phyloP scores from a whole-genome alignment of 2,797 vertebrate genomes.

The Acomys russatus region DNA sequence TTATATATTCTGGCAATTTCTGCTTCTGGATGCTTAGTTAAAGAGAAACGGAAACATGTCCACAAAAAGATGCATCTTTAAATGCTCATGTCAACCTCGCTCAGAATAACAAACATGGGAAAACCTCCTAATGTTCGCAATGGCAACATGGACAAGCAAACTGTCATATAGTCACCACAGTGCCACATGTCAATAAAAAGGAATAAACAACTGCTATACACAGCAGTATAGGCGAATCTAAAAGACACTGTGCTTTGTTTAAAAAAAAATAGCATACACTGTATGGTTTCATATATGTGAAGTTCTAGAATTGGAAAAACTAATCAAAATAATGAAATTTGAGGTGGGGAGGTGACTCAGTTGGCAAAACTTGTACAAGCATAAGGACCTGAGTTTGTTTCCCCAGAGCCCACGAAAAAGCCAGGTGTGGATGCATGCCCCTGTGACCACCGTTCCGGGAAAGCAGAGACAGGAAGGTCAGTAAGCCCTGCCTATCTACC shows the following conservation, averaged over 20 bases:
- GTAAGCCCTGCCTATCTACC: not conserved
- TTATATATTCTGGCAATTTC: not conserved
- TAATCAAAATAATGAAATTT: not conserved
- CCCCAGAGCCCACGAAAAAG: not conserved
- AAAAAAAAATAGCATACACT: not conserved
- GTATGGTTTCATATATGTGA: not conserved
- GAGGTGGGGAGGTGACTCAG: not conserved
- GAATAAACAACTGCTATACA: not conserved
- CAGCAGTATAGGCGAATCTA: not conserved
- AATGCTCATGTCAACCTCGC: not conserved
- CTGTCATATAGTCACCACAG: not conserved
- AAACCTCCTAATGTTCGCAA: not conserved
- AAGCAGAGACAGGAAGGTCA: not conserved
- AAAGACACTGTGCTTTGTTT: not conserved
- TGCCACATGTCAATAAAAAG: not conserved
- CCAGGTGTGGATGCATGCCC: not conserved
- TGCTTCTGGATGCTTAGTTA: not conserved
- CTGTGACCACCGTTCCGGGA: not conserved
- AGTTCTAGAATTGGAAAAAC: conserved; percentile 15
- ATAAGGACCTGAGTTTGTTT: not conserved
- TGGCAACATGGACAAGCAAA: not conserved
- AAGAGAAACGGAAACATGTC: not conserved
- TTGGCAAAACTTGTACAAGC: too few relatives aligned
- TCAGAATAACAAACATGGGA: not conserved
- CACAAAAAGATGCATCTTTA: not conserved